Evolutionary conservation across 2,113 vertebrate species (phyloP).

Genomic region (Lates calcarifer): DNA sequence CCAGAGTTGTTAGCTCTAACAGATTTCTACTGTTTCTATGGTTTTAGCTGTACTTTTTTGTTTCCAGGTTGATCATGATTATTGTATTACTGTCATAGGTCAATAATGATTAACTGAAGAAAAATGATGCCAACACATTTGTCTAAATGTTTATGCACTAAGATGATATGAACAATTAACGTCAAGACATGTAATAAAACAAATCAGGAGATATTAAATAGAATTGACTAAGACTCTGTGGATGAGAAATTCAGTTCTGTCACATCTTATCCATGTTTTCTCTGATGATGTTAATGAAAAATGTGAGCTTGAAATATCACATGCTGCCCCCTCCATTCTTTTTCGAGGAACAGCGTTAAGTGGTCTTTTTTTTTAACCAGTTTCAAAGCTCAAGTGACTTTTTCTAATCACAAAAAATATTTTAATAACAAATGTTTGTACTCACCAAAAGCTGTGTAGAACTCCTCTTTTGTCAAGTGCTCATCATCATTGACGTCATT

Average conservation of each 20-base stretch:
- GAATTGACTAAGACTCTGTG: not conserved
- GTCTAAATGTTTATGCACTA: not conserved
- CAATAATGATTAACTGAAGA: not conserved
- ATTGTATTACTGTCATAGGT: not conserved
- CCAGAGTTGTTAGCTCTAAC: not conserved
- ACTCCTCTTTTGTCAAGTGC: slow-evolving; percentile 91
- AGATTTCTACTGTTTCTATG: not conserved
- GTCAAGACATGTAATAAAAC: not conserved
- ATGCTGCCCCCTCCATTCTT: not conserved
- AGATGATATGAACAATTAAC: not conserved
- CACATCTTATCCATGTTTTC: not conserved
- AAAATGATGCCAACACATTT: not conserved
- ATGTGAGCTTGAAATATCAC: not conserved
- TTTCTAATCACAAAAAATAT: not conserved
- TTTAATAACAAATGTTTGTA: slow-evolving; percentile 16
- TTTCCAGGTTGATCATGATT: not conserved
- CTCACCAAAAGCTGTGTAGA: slow-evolving; percentile 95
- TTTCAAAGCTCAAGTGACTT: not conserved
- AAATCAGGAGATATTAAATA: not conserved
- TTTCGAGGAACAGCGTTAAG: not conserved
- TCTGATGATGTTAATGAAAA: not conserved
- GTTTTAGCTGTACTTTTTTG: not conserved
- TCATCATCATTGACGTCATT: slow-evolving; percentile 91
- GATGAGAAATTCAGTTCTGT: not conserved
- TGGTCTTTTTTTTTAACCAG: too few species aligned